These are phyloP conservation scores for Wiebesia pumilae DNA, from an alignment of 1,140 invertebrate genomes.

Conservation along the genomic window DNA sequence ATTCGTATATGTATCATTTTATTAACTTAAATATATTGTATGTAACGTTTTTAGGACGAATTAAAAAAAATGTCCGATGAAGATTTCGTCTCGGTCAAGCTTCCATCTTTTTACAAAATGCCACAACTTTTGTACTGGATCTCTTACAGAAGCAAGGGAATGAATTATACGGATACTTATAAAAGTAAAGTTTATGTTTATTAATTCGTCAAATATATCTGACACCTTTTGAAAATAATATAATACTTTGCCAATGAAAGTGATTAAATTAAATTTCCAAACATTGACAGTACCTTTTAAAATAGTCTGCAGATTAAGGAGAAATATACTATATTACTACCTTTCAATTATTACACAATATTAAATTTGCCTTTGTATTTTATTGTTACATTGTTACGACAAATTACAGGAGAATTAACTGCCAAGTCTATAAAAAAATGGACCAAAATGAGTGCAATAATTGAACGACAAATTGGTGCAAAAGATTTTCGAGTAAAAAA, in stretches of 20 bases:
- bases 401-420: slow-evolving; percentile 14
- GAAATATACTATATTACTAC: too few species aligned
- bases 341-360: neutral
- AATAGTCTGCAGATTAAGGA: too few species aligned
- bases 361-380: too few species aligned
- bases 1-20: neutral
- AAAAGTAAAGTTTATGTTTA: slow-evolving; percentile 59
- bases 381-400: neutral
- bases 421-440: neutral
- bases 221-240: too few species aligned
- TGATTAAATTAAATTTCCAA: too few species aligned
- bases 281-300: too few species aligned
- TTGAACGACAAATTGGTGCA: neutral
- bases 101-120: slow-evolving; percentile 64
- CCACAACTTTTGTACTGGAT: slow-evolving; percentile 67
- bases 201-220: too few species aligned
- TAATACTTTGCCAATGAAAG: too few species aligned
- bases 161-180: slow-evolving; percentile 53
- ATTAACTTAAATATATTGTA: neutral
- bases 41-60: slow-evolving; percentile 57
- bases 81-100: slow-evolving; percentile 62
- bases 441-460: neutral
- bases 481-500: neutral
- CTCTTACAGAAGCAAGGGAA: slow-evolving; percentile 60
- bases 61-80: slow-evolving; percentile 64